Evolutionary conservation across 2,113 vertebrate genomes (phyloP).

Genomic region (Mormyrus iriodes): DNA sequence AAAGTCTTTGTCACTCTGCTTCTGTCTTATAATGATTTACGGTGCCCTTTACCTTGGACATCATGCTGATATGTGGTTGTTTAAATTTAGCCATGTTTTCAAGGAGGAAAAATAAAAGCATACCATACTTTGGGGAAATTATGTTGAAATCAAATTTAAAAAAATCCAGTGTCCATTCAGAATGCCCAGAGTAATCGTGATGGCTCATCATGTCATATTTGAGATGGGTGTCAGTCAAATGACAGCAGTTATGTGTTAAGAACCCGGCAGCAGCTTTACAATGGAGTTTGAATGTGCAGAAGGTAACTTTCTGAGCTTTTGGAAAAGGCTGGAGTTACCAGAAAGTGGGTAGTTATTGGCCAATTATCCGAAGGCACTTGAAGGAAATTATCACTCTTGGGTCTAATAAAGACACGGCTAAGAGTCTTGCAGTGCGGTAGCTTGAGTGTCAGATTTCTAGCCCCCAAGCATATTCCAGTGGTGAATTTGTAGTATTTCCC

Average conservation of each 20-base stretch:
- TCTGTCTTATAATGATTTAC: background rate
- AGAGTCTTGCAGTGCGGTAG: background rate
- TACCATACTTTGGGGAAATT: background rate
- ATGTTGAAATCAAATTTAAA: background rate
- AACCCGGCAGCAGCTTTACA: background rate
- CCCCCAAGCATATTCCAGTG: background rate
- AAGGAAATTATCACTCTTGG: background rate
- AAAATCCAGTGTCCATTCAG: background rate
- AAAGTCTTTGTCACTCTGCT: background rate
- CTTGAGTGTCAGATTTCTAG: background rate
- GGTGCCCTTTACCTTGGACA: background rate
- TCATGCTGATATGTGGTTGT: background rate
- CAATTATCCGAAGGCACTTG: background rate
- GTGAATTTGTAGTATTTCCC: background rate
- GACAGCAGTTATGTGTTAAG: background rate
- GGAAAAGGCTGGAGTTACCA: background rate
- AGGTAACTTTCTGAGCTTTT: background rate
- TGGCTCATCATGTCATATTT: background rate
- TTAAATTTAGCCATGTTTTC: background rate
- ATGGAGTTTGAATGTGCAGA: background rate
- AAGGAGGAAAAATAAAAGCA: background rate
- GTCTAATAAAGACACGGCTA: background rate
- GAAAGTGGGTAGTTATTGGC: too few relatives aligned
- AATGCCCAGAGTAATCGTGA: background rate
- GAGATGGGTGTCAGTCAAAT: background rate